Conservation (phyloP, 2,797 vertebrate genomes). For the Astyanax mexicanus region DNA sequence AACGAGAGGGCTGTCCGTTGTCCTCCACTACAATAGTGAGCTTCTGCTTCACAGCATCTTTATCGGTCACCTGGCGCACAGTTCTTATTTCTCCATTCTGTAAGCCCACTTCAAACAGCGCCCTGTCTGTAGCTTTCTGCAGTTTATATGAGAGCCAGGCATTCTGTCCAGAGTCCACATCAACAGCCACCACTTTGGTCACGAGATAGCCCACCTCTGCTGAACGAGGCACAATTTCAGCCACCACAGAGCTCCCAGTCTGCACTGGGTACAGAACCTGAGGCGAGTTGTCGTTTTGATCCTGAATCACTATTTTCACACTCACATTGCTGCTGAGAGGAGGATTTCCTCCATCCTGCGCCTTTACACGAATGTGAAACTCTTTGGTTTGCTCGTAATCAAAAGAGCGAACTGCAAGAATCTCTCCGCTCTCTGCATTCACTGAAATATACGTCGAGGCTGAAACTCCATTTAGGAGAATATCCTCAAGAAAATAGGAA, state of each 20-base stretch:
- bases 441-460: constrained; percentile 73
- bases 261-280: constrained; percentile 49
- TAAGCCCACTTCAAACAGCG: constrained; percentile 66
- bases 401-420: constrained; percentile 72
- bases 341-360: constrained; percentile 68
- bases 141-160: constrained; percentile 81
- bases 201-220: constrained; percentile 84
- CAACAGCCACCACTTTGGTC: constrained; percentile 86
- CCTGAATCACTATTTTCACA: constrained; percentile 54
- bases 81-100: constrained; percentile 64
- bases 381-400: constrained; percentile 78
- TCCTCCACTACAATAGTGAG: constrained; percentile 79
- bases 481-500: constrained; percentile 76
- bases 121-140: constrained; percentile 66
- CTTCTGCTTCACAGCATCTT: constrained; percentile 74
- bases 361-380: constrained; percentile 70
- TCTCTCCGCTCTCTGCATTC: constrained; percentile 73
- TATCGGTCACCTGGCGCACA: constrained; percentile 52
- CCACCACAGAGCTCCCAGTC: constrained; percentile 55
- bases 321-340: constrained; percentile 52
- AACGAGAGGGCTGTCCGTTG: constrained; percentile 73
- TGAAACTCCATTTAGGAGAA: constrained; percentile 67
- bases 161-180: constrained; percentile 81
- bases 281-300: constrained; percentile 70
- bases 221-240: constrained; percentile 80